These are phyloP conservation scores for Aspidiotus rigidus DNA, from an alignment of 2,888 invertebrate species.

Conservation along the genomic window DNA sequence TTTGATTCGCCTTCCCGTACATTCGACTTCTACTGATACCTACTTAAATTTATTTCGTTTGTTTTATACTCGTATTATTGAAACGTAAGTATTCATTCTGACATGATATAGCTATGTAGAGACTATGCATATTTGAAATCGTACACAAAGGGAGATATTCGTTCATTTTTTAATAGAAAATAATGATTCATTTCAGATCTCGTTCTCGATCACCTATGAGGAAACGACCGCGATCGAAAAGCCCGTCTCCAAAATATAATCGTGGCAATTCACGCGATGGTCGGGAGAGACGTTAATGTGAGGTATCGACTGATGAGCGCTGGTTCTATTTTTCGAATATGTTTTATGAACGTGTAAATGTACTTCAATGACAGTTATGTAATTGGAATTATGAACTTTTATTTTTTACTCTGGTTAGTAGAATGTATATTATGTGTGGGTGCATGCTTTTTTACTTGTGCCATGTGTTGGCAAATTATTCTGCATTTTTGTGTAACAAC, in stretches of 20 bases:
- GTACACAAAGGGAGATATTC: background rate
- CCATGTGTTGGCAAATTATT: no score
- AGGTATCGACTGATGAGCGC: no score
- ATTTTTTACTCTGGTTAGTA: no score
- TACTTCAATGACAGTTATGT: no score
- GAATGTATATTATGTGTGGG: no score
- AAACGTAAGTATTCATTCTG: background rate
- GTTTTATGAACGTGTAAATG: no score
- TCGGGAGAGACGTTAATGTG: slow-evolving; percentile 3
- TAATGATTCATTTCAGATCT: background rate
- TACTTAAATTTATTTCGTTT: background rate
- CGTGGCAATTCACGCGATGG: slow-evolving; percentile 1
- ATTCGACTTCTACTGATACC: background rate
- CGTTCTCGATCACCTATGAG: slow-evolving; percentile 6
- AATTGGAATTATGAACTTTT: no score
- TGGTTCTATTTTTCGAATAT: no score
- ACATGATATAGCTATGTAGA: background rate
- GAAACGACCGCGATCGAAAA: background rate
- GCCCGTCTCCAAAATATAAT: background rate
- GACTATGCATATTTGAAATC: background rate
- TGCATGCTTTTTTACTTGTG: no score
- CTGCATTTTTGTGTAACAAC: no score
- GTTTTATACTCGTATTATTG: background rate
- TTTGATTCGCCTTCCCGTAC: background rate
- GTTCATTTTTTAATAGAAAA: no score